phyloP scores from a whole-genome alignment of 2,797 vertebrate species.

The Masticophis lateralis region DNA sequence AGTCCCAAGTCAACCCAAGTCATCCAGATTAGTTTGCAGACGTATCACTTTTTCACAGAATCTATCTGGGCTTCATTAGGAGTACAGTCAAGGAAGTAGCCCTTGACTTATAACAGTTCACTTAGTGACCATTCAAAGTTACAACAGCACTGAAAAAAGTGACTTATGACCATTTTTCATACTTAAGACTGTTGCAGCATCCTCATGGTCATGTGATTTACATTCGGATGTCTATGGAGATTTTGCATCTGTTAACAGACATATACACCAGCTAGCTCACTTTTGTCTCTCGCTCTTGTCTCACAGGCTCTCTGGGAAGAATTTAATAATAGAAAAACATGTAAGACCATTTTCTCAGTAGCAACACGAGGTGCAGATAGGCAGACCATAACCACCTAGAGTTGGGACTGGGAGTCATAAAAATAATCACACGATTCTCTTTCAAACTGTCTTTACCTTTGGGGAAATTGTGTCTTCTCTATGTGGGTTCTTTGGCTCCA shows the following conservation, averaged over 20 bases:
- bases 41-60: background rate
- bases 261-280: background rate
- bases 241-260: no score
- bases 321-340: background rate
- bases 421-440: background rate
- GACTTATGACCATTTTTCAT: no score
- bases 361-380: background rate
- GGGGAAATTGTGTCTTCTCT: background rate
- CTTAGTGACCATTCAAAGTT: no score
- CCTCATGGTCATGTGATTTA: no score
- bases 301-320: background rate
- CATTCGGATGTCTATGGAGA: no score
- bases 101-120: no score
- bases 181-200: no score
- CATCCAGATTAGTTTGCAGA: background rate
- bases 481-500: background rate
- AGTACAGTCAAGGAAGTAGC: no score
- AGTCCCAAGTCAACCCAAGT: background rate
- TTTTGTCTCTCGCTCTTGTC: background rate
- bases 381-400: background rate
- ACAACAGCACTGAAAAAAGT: no score
- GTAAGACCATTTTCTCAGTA: background rate
- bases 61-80: background rate
- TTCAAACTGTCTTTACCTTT: background rate
- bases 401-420: background rate